These are phyloP conservation scores for Carcharodon carcharias DNA, from an alignment of 2,797 vertebrate species.

Conservation along the genomic window DNA sequence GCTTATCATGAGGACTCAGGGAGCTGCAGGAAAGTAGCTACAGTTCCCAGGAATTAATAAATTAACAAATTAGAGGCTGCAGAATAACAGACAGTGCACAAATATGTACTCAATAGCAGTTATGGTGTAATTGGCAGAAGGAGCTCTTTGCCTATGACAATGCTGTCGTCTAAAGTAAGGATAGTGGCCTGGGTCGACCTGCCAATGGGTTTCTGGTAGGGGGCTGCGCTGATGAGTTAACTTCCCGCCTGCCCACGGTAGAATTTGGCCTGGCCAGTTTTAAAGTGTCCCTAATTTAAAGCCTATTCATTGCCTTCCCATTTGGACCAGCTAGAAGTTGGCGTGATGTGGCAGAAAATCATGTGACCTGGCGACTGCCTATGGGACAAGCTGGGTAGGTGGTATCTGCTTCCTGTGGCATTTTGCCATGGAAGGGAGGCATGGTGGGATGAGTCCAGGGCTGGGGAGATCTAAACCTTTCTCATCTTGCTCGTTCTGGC, in stretches of 20 bases:
- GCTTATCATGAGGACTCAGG: neutral
- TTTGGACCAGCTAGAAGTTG: neutral
- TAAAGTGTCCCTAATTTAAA: neutral
- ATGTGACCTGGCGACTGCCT: neutral
- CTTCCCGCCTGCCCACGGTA: too few species aligned
- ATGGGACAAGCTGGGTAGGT: too few species aligned
- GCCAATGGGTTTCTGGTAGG: neutral
- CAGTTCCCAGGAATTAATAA: conserved; percentile 15
- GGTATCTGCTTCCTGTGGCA: neutral
- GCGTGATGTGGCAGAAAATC: neutral
- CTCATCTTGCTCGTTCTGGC: neutral
- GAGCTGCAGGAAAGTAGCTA: neutral
- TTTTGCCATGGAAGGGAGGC: neutral
- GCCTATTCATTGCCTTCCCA: neutral
- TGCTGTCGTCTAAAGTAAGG: neutral
- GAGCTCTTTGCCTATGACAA: neutral
- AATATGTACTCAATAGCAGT: conserved; percentile 1
- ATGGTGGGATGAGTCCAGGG: neutral
- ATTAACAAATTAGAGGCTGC: conserved; percentile 1
- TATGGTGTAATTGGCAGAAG: neutral
- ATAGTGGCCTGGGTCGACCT: neutral
- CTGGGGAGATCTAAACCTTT: neutral
- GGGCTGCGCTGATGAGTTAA: neutral
- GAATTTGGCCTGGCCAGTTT: too few species aligned
- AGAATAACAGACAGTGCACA: neutral